Evolutionary conservation across 2,113 vertebrate species (phyloP).

Genomic region (Cyanistes caeruleus): DNA sequence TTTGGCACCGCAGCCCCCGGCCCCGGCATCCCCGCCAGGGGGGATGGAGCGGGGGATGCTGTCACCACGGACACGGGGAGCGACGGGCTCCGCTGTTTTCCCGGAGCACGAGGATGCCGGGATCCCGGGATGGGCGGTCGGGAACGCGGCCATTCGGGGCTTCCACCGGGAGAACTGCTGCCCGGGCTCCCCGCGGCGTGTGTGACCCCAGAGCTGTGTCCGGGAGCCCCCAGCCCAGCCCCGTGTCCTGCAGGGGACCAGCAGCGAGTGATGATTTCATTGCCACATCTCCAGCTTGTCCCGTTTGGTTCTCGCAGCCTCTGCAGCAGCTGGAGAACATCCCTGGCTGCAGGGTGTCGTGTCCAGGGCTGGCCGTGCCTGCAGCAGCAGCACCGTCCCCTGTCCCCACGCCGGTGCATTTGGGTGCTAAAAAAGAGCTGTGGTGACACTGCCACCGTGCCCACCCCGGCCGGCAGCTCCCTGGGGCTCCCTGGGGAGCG

Average conservation of each 20-base stretch:
- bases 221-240: neutral
- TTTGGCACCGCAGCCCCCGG: neutral
- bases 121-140: accelerated
- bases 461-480: neutral
- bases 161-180: neutral
- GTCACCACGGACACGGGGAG: conserved; percentile 47
- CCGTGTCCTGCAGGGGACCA: neutral
- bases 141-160: accelerated
- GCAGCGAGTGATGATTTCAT: neutral
- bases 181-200: neutral
- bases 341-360: neutral
- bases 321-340: neutral
- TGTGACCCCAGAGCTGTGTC: neutral
- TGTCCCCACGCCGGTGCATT: neutral
- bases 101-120: neutral
- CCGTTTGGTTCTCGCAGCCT: neutral
- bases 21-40: neutral
- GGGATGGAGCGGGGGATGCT: neutral
- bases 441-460: neutral
- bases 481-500: neutral
- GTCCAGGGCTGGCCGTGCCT: neutral
- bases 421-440: neutral
- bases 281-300: neutral
- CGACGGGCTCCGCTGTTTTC: neutral
- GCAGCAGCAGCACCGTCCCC: neutral